Evolutionary conservation across 2,888 invertebrate species (phyloP).

Genomic region (Rotaria magnacalcarata): DNA sequence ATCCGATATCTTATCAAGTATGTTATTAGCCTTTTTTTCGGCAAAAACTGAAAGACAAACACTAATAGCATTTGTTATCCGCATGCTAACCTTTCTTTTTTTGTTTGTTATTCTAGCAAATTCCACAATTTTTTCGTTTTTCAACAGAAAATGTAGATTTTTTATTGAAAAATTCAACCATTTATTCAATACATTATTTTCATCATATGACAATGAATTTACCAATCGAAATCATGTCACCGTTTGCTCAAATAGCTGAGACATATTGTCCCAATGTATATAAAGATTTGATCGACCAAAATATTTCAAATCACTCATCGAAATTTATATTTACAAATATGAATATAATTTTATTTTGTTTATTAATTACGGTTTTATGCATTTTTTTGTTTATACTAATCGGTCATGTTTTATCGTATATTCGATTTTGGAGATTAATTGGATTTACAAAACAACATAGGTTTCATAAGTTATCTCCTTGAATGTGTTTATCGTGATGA

Average conservation of each 20-base stretch:
- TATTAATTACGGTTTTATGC: neutral
- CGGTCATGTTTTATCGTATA: neutral
- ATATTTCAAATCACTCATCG: neutral
- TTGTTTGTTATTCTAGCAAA: neutral
- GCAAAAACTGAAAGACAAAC: too few species aligned
- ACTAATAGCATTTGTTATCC: too few species aligned
- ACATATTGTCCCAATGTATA: neutral
- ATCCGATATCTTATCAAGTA: conserved; percentile 22
- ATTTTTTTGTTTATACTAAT: neutral
- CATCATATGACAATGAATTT: conserved; percentile 36
- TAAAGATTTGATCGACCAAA: neutral
- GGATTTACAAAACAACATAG: neutral
- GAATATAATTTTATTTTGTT: neutral
- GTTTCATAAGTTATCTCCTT: neutral
- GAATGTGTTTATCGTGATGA: neutral
- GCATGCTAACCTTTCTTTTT: neutral
- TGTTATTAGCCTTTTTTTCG: too few species aligned
- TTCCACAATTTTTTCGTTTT: neutral
- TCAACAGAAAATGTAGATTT: neutral
- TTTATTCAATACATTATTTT: conserved; percentile 35
- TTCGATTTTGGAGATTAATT: neutral
- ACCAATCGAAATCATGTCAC: neutral
- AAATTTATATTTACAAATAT: neutral
- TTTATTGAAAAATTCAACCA: neutral
- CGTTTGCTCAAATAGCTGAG: conserved; percentile 17